phyloP scores from a whole-genome alignment of 2,797 vertebrate species.

The Onychomys arenicola region DNA sequence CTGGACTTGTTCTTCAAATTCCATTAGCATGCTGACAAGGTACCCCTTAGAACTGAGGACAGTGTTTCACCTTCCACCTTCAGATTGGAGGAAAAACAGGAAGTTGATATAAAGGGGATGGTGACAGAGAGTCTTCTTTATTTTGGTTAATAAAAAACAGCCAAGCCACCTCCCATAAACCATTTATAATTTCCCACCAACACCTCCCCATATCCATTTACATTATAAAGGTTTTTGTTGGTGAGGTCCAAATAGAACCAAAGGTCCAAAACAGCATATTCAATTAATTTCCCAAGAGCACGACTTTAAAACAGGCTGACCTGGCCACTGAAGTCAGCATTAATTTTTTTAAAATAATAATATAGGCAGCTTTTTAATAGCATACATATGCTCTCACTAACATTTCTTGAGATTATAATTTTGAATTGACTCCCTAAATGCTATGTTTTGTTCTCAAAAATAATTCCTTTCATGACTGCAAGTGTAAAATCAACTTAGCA shows the following conservation, averaged over 20 bases:
- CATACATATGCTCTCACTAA: neutral
- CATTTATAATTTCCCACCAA: slow-evolving; percentile 63
- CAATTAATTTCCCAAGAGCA: slow-evolving; percentile 65
- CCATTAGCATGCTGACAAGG: neutral
- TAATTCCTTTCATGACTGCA: neutral
- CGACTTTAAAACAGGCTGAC: slow-evolving; percentile 36
- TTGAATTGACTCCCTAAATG: slow-evolving; percentile 76
- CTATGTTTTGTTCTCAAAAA: slow-evolving; percentile 49
- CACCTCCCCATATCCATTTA: slow-evolving; percentile 38
- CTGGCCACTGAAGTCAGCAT: slow-evolving; percentile 58
- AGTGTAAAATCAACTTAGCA: neutral
- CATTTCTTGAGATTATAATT: slow-evolving; percentile 58
- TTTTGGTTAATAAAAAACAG: slow-evolving; percentile 66
- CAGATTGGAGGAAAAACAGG: neutral
- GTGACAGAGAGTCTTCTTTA: slow-evolving; percentile 73
- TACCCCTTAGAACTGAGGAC: neutral
- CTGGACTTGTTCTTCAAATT: slow-evolving; percentile 28
- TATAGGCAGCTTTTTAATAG: slow-evolving; percentile 48
- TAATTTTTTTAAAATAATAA: slow-evolving; percentile 44
- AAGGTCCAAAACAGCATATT: slow-evolving; percentile 34
- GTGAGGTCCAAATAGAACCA: slow-evolving; percentile 59
- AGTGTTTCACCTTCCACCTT: slow-evolving; percentile 51
- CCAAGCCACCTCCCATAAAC: neutral
- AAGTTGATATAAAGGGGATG: slow-evolving; percentile 70
- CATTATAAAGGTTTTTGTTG: slow-evolving; percentile 62